Evolutionary conservation across 2,888 invertebrate species (phyloP), one percentile per base, ranked within the genome.

Genomic region (Drosophila tanythrix): DNA sequence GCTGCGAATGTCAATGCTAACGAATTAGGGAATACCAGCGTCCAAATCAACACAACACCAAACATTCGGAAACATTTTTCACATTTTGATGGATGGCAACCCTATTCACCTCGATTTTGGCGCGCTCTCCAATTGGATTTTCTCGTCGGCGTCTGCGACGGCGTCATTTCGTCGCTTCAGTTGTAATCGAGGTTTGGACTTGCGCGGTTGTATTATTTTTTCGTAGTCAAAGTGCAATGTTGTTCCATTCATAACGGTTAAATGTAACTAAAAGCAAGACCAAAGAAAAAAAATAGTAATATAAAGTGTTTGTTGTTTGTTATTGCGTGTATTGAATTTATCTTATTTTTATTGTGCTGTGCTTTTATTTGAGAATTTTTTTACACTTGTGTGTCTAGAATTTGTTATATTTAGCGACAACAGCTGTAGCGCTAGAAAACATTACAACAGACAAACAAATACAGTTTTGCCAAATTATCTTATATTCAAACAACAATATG

Each of bases 151-250:
- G 57, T 35, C 64, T 64, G 18, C 27, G 73, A 25, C 36, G 8
- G 51, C 63, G 57, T 55, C 64, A 87, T 75, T 84, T 82, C 73
- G 88, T 82, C 89, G 89, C 76, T 77, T 77, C 74, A 89, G 89
- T 84, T 82, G 51, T 66, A 88, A 77, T 75, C 78, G 69, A 88
- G 74, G 83, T 83, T 81, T 81, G 72, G 74, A 67, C 67, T 67
- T 82, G 60, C 62, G 64, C 79, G 89, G 83, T 81, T 29, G 84
- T 78, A 65, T 21, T 55, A 52, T 63, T 50, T 61, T 50, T 68
- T 62, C 33, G 48, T 35, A 58, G 46, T 43, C 33, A 55, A 35
- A 29, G 11, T 63, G 64, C 33, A 38, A 48, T 58, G 36, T 43
- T 43, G 33, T 57, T 63, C 36, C 62, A 60, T 53, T 74, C 29